These are phyloP conservation scores for Australoheros facetus DNA, from an alignment of 2,797 vertebrate genomes.

Conservation along the genomic window DNA sequence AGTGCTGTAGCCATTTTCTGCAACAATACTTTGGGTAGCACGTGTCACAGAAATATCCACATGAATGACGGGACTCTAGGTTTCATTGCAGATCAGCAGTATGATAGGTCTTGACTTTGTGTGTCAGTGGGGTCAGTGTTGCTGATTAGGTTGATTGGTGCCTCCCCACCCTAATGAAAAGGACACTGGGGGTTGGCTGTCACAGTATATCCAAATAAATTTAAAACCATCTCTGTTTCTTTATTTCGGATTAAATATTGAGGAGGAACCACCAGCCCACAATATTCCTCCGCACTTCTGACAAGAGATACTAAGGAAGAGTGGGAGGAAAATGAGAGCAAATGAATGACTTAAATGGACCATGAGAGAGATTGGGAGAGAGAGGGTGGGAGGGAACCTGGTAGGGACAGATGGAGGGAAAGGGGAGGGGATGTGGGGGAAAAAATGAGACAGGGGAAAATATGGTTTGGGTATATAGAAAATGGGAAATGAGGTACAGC, in stretches of 20 bases:
- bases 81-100: background rate
- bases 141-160: background rate
- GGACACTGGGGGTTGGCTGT: conserved; percentile 1
- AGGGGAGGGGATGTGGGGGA: background rate
- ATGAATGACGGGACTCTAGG: background rate
- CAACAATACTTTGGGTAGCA: background rate
- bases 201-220: conserved; percentile 66
- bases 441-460: fast-evolving
- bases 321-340: conserved; percentile 37
- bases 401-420: conserved; percentile 15
- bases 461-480: conserved; percentile 7
- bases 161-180: background rate
- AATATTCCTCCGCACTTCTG: conserved; percentile 48
- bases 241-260: conserved; percentile 76
- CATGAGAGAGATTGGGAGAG: conserved; percentile 11
- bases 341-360: conserved; percentile 55
- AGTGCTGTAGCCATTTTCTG: background rate
- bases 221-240: conserved; percentile 63
- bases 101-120: background rate
- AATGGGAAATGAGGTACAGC: conserved; percentile 4
- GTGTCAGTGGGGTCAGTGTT: background rate
- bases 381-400: background rate
- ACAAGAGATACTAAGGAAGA: conserved; percentile 50
- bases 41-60: background rate
- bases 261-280: conserved; percentile 57